These are phyloP conservation scores for Tribolium madens DNA, from an alignment of 1,140 invertebrate genomes.

Conservation along the genomic window DNA sequence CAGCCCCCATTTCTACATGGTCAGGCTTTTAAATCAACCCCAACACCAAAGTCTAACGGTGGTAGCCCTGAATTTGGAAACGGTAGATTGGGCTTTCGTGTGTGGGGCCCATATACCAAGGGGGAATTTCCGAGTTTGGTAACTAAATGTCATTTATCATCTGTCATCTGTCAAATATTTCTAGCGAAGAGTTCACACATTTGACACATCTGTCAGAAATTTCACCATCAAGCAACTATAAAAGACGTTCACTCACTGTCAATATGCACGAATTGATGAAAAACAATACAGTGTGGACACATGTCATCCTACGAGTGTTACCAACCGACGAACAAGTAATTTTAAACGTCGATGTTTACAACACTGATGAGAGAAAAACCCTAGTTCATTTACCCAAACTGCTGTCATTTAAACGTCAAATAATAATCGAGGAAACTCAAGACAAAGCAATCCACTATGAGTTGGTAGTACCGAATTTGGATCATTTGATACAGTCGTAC, in stretches of 20 bases:
- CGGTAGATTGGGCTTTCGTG: constrained; percentile 79
- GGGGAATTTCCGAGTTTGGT: constrained; percentile 74
- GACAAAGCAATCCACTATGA: constrained; percentile 72
- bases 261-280: constrained; percentile 72
- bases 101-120: constrained; percentile 72
- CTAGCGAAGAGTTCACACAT: constrained; percentile 74
- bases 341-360: constrained; percentile 76
- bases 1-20: constrained; percentile 70
- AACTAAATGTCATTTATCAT: constrained; percentile 55
- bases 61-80: constrained; percentile 73
- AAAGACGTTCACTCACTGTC: constrained; percentile 72
- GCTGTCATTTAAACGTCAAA: constrained; percentile 61
- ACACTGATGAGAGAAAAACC: constrained; percentile 69
- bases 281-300: constrained; percentile 72
- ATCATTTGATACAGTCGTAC: constrained; percentile 72
- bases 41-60: constrained; percentile 70
- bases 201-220: constrained; percentile 74
- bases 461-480: constrained; percentile 69
- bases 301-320: constrained; percentile 77
- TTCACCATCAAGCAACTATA: constrained; percentile 65
- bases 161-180: constrained; percentile 44
- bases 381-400: constrained; percentile 68
- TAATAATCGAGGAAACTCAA: constrained; percentile 68
- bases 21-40: constrained; percentile 69
- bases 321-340: constrained; percentile 71